Evolutionary conservation across 2,797 vertebrate species (phyloP).

Genomic region (Gallirallus australis): DNA sequence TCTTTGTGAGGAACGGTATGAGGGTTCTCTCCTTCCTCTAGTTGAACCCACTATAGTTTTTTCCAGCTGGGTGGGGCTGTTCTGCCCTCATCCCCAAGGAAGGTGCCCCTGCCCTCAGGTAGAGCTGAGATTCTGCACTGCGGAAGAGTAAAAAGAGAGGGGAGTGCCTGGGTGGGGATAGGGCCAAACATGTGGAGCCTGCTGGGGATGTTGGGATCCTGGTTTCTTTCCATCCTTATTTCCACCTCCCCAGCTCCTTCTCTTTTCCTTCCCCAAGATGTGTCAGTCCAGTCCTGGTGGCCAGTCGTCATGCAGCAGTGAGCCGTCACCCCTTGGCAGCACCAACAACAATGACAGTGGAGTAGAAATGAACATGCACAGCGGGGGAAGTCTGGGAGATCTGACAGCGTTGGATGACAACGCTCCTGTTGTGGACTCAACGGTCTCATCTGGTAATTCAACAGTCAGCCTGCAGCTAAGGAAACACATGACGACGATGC

Average conservation of each 20-base stretch:
- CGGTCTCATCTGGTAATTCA: conserved; percentile 83
- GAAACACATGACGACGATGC: conserved; percentile 87
- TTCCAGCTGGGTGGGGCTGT: not conserved
- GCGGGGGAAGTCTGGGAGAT: conserved; percentile 96
- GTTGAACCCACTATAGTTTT: not conserved
- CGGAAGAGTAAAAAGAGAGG: not conserved
- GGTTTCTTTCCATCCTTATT: not conserved
- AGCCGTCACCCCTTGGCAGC: conserved; percentile 95
- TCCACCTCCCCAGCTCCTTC: not conserved
- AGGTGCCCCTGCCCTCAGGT: not conserved
- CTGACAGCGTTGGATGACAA: conserved; percentile 89
- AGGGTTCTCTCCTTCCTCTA: not conserved
- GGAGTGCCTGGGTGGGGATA: not conserved
- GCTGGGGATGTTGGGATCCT: not conserved
- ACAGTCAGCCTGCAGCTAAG: conserved; percentile 91
- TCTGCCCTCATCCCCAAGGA: not conserved
- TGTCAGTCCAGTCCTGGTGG: conserved; percentile 98
- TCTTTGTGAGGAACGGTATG: conserved; percentile 5
- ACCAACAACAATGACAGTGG: conserved; percentile 98
- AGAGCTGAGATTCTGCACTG: not conserved
- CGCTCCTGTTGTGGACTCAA: conserved; percentile 89
- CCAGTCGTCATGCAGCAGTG: conserved; percentile 97
- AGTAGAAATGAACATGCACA: conserved; percentile 94
- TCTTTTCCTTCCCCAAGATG: conserved; percentile 79
- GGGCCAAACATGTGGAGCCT: not conserved